phyloP scores from a whole-genome alignment of 1,140 invertebrate genomes.

The Tetranychus urticae region DNA sequence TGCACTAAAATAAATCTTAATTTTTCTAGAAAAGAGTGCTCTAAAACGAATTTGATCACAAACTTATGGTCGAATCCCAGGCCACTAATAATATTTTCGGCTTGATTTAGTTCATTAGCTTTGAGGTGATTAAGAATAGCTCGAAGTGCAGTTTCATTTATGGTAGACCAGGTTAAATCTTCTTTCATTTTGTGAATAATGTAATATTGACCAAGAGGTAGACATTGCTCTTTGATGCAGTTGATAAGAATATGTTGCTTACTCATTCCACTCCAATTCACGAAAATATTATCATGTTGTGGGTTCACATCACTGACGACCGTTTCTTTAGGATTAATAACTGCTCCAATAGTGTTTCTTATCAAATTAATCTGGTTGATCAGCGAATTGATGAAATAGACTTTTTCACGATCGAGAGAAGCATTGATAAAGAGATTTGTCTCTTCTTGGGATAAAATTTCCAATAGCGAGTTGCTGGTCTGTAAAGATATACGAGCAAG shows the following conservation, averaged over 20 bases:
- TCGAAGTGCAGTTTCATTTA: not conserved
- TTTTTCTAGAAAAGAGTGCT: not conserved
- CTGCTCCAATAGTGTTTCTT: not conserved
- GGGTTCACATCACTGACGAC: too few species aligned
- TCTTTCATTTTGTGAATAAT: not conserved
- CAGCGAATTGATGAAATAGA: conserved; percentile 14
- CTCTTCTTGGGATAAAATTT: not conserved
- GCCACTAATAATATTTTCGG: not conserved
- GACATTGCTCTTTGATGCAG: not conserved
- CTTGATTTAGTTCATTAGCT: not conserved
- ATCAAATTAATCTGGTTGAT: not conserved
- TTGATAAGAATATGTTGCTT: too few species aligned
- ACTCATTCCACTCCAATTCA: too few species aligned
- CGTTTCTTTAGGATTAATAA: not conserved
- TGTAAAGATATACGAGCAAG: not conserved
- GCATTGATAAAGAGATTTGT: not conserved
- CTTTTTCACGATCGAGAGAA: not conserved
- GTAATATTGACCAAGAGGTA: not conserved
- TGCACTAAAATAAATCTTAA: not conserved
- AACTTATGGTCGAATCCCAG: not conserved
- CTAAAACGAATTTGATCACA: not conserved
- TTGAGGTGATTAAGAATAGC: not conserved
- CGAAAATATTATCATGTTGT: too few species aligned
- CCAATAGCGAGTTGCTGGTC: not conserved
- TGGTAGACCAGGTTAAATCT: not conserved